Percentiles rank a stretch among this genome's conserved stretches.
phyloP scores from a whole-genome alignment of 2,797 vertebrate genomes.

The Xerus rutilus region DNA sequence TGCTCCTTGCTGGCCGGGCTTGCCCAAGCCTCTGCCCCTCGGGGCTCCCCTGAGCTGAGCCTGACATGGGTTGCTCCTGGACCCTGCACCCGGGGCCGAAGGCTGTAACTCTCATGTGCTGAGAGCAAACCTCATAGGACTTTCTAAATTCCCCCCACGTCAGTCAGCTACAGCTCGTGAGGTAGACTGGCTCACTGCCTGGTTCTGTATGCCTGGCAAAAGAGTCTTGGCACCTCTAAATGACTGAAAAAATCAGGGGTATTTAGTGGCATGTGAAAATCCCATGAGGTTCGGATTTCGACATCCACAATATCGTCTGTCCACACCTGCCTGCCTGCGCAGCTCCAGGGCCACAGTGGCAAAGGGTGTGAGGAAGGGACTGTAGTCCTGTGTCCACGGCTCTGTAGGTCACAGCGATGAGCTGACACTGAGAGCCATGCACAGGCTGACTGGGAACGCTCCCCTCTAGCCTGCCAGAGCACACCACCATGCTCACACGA shows the following conservation, averaged over 20 bases:
- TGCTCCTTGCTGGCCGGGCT: not conserved
- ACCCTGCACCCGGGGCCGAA: not conserved
- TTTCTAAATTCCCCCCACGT: no score
- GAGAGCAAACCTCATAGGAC: not conserved
- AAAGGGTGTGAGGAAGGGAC: no score
- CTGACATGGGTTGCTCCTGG: no score
- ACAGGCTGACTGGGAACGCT: not conserved
- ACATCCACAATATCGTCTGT: not conserved
- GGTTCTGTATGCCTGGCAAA: not conserved
- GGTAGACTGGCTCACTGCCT: not conserved
- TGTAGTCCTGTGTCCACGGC: no score
- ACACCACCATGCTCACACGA: not conserved
- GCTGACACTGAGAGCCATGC: accelerated
- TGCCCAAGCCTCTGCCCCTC: no score
- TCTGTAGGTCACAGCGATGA: no score
- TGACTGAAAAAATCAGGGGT: not conserved
- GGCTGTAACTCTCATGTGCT: not conserved
- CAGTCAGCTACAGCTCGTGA: no score
- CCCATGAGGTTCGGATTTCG: not conserved
- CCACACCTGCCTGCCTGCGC: no score
- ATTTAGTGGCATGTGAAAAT: not conserved
- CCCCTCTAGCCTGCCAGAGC: not conserved
- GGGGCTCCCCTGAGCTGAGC: no score
- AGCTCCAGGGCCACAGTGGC: not conserved
- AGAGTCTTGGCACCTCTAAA: not conserved